A percentile compares a stretch with the other conserved stretches of the same genome.
phyloP scores from a whole-genome alignment of 2,113 vertebrate species.

The Chrysochloris asiatica region DNA sequence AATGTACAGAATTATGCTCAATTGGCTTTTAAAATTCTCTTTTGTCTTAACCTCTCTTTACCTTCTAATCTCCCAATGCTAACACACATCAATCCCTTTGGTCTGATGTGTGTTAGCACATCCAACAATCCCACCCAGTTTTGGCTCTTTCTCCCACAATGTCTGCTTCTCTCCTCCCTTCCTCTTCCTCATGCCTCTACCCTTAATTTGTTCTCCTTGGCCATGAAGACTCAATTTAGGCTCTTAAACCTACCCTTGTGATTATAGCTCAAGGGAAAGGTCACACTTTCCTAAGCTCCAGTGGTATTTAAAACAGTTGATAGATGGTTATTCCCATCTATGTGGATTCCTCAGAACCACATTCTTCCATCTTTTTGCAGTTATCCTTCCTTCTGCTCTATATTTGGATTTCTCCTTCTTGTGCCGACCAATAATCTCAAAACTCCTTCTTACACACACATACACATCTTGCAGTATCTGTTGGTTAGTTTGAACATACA shows the following conservation, averaged over 20 bases:
- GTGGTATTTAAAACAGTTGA: background rate
- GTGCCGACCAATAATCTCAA: background rate
- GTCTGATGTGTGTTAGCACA: background rate
- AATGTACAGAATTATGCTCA: background rate
- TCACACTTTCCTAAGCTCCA: background rate
- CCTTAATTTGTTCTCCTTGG: too few relatives aligned
- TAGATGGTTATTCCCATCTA: background rate
- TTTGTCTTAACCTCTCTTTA: background rate
- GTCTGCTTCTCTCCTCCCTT: background rate
- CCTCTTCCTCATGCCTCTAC: background rate
- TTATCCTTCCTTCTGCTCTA: background rate
- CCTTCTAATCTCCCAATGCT: too few relatives aligned
- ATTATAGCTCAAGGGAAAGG: too few relatives aligned
- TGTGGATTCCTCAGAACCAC: background rate
- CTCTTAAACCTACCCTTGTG: too few relatives aligned
- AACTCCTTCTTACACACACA: too few relatives aligned
- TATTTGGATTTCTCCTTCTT: background rate
- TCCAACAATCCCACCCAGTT: background rate
- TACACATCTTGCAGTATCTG: rapidly evolving
- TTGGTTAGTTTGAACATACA: background rate
- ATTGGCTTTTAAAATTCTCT: background rate
- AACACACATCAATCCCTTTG: background rate
- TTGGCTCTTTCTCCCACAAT: background rate
- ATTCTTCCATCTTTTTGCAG: background rate
- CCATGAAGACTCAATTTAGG: too few relatives aligned